phyloP scores from a whole-genome alignment of 2,113 vertebrate species.

The Python bivittatus region DNA sequence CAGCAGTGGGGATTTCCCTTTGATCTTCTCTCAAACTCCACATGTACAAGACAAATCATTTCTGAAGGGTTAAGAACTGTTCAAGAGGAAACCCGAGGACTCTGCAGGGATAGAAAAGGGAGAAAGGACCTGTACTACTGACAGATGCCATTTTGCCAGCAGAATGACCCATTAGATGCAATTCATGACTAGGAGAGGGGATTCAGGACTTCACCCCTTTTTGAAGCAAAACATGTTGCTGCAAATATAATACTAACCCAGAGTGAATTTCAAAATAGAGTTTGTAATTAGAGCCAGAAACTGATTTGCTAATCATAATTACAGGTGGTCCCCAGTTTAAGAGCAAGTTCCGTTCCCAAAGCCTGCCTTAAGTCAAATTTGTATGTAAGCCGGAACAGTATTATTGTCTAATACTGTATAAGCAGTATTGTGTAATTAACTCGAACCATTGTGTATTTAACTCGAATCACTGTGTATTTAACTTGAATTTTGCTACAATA shows the following conservation, averaged over 20 bases:
- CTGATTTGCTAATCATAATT: neutral
- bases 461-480: too few species aligned
- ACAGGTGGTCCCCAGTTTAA: too few species aligned
- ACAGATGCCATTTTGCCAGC: neutral
- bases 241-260: neutral
- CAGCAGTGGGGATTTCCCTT: neutral
- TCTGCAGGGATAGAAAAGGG: neutral
- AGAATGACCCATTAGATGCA: neutral
- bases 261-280: neutral
- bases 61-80: too few species aligned
- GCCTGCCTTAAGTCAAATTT: too few species aligned
- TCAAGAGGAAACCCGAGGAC: neutral
- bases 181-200: neutral
- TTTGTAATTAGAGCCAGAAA: neutral
- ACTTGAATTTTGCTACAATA: too few species aligned
- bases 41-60: neutral
- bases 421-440: too few species aligned
- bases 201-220: neutral
- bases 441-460: too few species aligned
- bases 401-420: too few species aligned
- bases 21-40: neutral
- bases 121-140: neutral
- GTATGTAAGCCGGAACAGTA: too few species aligned
- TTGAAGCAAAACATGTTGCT: neutral
- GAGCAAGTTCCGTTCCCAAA: too few species aligned